phyloP scores from a whole-genome alignment of 2,797 vertebrate genomes.

The Centropyge bicolor region DNA sequence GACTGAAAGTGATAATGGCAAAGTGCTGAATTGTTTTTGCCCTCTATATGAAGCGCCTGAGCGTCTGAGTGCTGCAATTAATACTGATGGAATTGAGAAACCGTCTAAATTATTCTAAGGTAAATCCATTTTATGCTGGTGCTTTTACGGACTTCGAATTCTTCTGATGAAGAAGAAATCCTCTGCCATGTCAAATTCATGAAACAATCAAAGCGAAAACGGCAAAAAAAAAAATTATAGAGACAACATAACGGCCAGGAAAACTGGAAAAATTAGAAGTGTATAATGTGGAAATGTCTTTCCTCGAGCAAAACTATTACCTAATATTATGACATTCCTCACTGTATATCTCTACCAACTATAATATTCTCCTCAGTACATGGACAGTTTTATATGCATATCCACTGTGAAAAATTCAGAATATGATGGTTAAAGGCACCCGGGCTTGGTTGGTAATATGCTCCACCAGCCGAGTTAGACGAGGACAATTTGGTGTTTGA shows the following conservation, averaged over 20 bases:
- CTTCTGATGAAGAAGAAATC: not conserved
- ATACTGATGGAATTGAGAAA: slow-evolving; percentile 21
- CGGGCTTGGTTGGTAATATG: not conserved
- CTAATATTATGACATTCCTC: not conserved
- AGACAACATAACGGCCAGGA: not conserved
- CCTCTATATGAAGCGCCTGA: slow-evolving; percentile 16
- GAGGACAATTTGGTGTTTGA: slow-evolving; percentile 5
- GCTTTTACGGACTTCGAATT: not conserved
- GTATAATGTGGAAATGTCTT: not conserved
- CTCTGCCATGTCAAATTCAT: not conserved
- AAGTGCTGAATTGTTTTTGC: slow-evolving; percentile 57
- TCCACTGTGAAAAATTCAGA: not conserved
- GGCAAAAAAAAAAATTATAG: not conserved
- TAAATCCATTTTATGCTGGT: slow-evolving; percentile 26
- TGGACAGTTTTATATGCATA: not conserved
- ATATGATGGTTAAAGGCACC: not conserved
- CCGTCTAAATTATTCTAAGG: not conserved
- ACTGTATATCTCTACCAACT: slow-evolving; percentile 9
- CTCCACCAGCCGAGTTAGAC: not conserved
- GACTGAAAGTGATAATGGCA: slow-evolving; percentile 68
- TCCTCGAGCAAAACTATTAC: not conserved
- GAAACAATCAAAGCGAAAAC: not conserved
- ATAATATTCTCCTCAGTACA: slow-evolving; percentile 9
- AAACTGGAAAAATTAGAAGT: not conserved
- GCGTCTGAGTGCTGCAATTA: slow-evolving; percentile 22